Evolutionary conservation across 2,797 vertebrate genomes (phyloP), one percentile per base, ranked within the genome.

Genomic region (Craterocephalus amniculus): DNA sequence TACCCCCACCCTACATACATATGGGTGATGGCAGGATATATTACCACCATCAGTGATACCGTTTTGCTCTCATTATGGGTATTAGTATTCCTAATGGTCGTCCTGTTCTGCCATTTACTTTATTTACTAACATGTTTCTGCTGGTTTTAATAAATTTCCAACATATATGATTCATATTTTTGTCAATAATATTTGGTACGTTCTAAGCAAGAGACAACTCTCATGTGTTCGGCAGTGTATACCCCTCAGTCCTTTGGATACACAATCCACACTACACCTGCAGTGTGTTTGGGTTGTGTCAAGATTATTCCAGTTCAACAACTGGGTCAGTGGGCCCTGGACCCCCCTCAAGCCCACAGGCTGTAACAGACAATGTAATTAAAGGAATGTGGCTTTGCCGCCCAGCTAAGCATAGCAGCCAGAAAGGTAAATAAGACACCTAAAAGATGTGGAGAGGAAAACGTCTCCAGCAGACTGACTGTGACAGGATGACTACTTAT

Each of bases 301-400:
- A 58, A 72, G 38, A 75, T 83, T 87, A 72, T 89, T 84, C 83
- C 74, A 69, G 69, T 62, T 84, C 67, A 83, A 65, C 73, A 76
- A 70, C 66, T 79, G 74, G 72, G 78, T 77, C 76, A 75, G 73
- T 27, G 8, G 79, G 20, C 65, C 12, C 65, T 29, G 45, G 67
- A 57, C 68, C 73, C 83, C 73, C 75, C 70, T 58, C 62, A 36
- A 57, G 66, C 29, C 65, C 57, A 45, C 67, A 63, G 61, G 35
- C 67, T 16, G 1, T 24, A 58, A 67, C 69, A 87, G 70, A 84
- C 82, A 74, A 52, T 70, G 74, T 76, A 3, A 82, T 83, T 79
- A 78, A 69, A 80, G 78, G 73, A 89, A 84, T 87, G 78, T 71
- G 58, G 48, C 52, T 71, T 26, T 66, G 49, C 24, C 29, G 67